These are phyloP conservation scores for Spermophilus dauricus DNA, from an alignment of 2,113 vertebrate species.

Conservation along the genomic window DNA sequence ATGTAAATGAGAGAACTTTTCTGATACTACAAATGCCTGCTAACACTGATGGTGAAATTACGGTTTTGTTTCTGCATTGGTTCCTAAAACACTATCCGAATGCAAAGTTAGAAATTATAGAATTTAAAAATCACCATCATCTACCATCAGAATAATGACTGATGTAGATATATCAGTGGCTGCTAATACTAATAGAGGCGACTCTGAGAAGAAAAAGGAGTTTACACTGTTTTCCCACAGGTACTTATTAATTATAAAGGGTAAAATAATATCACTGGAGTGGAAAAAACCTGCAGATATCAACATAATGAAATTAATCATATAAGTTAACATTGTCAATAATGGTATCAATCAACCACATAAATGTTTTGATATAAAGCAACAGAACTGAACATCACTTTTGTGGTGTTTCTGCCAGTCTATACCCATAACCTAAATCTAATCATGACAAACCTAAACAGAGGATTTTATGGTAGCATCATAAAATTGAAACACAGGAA, in stretches of 20 bases:
- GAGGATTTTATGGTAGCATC: neutral
- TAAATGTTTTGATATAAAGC: neutral
- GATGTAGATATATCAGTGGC: neutral
- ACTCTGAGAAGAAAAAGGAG: neutral
- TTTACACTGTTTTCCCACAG: neutral
- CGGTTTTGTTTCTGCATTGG: neutral
- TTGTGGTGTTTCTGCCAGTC: neutral
- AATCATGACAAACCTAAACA: neutral
- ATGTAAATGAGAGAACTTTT: neutral
- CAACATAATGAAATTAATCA: neutral
- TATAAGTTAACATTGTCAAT: neutral
- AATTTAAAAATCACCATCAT: constrained; percentile 9
- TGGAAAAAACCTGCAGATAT: neutral
- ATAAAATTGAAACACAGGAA: neutral
- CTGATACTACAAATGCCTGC: neutral
- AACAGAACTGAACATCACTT: neutral
- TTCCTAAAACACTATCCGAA: constrained; percentile 41
- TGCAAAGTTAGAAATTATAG: neutral
- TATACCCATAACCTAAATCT: neutral
- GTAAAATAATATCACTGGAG: neutral
- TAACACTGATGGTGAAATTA: neutral
- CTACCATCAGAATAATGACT: neutral
- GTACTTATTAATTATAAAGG: neutral
- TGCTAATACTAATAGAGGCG: neutral
- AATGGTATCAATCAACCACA: neutral